Percentiles rank a stretch among this genome's conserved stretches.
These are phyloP conservation scores for Peromyscus californicus DNA, from an alignment of 2,113 vertebrate genomes.

Conservation along the genomic window DNA sequence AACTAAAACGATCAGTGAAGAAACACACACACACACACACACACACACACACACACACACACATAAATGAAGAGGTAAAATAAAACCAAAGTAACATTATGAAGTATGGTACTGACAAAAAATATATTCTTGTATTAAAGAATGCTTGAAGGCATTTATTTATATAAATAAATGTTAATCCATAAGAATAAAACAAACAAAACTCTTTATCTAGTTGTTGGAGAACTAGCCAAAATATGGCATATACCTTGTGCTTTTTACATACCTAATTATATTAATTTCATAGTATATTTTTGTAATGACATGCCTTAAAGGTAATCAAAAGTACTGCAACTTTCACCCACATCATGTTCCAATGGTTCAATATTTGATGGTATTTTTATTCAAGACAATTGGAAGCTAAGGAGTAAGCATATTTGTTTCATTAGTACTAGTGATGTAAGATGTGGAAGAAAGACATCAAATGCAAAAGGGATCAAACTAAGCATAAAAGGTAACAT, in stretches of 20 bases:
- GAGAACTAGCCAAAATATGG: background rate
- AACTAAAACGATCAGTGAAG: background rate
- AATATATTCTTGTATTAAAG: background rate
- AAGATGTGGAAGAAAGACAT: accelerated
- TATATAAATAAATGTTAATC: background rate
- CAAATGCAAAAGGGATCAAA: background rate
- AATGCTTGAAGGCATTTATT: background rate
- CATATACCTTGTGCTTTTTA: background rate
- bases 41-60: background rate
- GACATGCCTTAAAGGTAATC: background rate
- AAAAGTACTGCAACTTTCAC: background rate
- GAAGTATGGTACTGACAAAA: background rate
- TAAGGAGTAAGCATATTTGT: background rate
- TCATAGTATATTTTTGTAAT: background rate
- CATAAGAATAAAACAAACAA: background rate
- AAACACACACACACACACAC: background rate
- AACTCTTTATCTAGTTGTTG: background rate
- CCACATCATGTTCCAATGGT: background rate
- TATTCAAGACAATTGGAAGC: background rate
- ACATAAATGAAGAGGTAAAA: background rate
- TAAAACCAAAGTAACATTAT: background rate
- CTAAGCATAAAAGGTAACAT: background rate
- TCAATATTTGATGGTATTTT: background rate
- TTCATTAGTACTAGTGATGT: background rate
- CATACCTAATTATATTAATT: background rate